Conservation (phyloP, 1,140 invertebrate genomes). For the Drosophila parabipectinata region DNA sequence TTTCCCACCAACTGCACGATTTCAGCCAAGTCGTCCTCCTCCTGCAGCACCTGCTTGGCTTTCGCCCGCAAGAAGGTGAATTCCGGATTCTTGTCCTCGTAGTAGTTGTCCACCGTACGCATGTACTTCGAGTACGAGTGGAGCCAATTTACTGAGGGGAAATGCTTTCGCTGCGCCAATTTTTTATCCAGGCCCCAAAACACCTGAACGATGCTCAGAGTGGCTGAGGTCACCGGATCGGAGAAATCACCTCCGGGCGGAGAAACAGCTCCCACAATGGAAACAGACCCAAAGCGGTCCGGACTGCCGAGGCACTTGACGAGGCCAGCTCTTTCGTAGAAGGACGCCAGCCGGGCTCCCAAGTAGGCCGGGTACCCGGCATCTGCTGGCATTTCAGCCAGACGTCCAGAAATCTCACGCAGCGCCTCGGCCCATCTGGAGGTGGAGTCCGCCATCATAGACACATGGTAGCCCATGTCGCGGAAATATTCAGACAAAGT, state of each 20-base stretch:
- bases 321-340: constrained; percentile 99
- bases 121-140: constrained; percentile 93
- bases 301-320: constrained; percentile 99
- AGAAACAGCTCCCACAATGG: constrained; percentile 99
- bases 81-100: constrained; percentile 89
- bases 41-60: constrained; percentile 90
- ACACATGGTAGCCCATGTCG: constrained; percentile 99
- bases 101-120: constrained; percentile 91
- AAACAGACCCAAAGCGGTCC: constrained; percentile 98
- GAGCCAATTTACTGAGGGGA: constrained; percentile 99
- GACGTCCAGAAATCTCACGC: constrained; percentile 99
- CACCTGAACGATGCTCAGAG: constrained; percentile 99
- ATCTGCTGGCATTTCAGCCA: constrained; percentile 99
- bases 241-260: constrained; percentile 99
- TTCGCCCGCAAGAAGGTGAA: constrained; percentile 88
- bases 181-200: constrained; percentile 99
- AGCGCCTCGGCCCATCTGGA: constrained; percentile 99
- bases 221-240: constrained; percentile 99
- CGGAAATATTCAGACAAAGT: constrained; percentile 99
- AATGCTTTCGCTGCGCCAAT: constrained; percentile 99
- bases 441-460: constrained; percentile 99
- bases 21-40: constrained; percentile 94
- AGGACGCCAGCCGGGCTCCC: constrained; percentile 98
- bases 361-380: constrained; percentile 99
- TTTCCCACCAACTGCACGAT: constrained; percentile 95